These are phyloP conservation scores for Dromius quadrimaculatus DNA, from an alignment of 2,888 invertebrate genomes.

Conservation along the genomic window DNA sequence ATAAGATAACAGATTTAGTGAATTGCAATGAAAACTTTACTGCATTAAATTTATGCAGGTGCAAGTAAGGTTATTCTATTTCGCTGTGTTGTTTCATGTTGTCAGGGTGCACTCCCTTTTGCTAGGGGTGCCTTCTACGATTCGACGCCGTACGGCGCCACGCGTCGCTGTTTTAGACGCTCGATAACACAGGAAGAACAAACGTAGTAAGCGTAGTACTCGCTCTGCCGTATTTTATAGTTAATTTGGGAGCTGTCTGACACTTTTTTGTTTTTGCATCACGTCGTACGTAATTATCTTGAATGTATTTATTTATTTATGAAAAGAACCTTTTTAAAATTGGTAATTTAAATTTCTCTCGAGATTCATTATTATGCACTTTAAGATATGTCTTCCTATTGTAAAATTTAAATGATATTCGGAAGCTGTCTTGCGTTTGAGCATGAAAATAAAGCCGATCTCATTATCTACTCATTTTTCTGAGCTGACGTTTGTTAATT, in stretches of 20 bases:
- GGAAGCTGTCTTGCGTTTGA: no score
- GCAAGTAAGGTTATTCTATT: constrained; percentile 25
- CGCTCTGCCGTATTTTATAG: constrained; percentile 6
- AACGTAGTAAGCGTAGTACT: constrained; percentile 41
- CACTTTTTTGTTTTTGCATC: constrained; percentile 12
- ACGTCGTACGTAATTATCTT: constrained; percentile 37
- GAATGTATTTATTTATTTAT: constrained; percentile 7
- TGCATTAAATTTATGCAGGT: constrained; percentile 4
- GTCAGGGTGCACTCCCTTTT: constrained; percentile 66
- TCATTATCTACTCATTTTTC: no score
- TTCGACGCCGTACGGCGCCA: constrained; percentile 64
- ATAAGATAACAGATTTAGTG: no score
- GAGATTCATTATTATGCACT: no score
- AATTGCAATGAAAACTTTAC: no score
- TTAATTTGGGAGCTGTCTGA: constrained; percentile 16
- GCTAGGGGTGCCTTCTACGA: constrained; percentile 58
- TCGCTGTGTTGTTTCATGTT: constrained; percentile 56
- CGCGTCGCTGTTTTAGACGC: constrained; percentile 63
- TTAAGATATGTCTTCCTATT: no score
- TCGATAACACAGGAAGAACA: constrained; percentile 54
- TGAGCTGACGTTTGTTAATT: no score
- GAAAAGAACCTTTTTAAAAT: not conserved
- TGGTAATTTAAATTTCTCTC: no score
- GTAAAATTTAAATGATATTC: no score
- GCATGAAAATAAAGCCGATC: no score